Percentiles rank a stretch among this genome's conserved stretches.
These are phyloP conservation scores for Cephonodes hylas DNA, from an alignment of 2,888 invertebrate genomes.

Conservation along the genomic window DNA sequence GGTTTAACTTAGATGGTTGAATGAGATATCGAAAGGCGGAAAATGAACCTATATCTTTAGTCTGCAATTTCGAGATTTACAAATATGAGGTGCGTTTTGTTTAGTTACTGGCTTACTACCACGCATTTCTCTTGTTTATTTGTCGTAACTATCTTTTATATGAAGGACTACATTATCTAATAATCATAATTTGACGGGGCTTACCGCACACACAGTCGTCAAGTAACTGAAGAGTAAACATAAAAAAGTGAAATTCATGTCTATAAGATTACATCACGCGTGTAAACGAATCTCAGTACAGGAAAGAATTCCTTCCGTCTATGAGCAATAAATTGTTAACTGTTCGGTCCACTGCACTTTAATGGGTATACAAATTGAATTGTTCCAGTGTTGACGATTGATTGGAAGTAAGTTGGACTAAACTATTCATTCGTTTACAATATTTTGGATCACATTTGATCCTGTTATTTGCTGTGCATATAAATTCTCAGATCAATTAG, in stretches of 20 bases:
- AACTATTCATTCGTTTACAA: not conserved
- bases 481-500: too few species aligned
- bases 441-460: too few species aligned
- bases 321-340: slow-evolving; percentile 48
- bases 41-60: too few species aligned
- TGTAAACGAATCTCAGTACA: slow-evolving; percentile 36
- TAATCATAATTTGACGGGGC: slow-evolving; percentile 21
- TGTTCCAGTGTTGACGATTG: slow-evolving; percentile 13
- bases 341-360: slow-evolving; percentile 48
- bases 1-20: too few species aligned
- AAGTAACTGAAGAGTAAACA: slow-evolving; percentile 48
- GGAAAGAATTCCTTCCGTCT: slow-evolving; percentile 41
- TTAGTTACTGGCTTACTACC: too few species aligned
- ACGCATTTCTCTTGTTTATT: too few species aligned
- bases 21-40: too few species aligned
- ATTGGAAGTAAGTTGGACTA: not conserved
- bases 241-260: slow-evolving; percentile 62
- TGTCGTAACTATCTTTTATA: too few species aligned
- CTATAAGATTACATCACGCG: slow-evolving; percentile 48
- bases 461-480: too few species aligned
- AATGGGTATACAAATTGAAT: slow-evolving; percentile 48
- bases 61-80: too few species aligned
- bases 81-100: too few species aligned
- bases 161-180: not conserved
- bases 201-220: slow-evolving; percentile 55